Evolutionary conservation across 2,797 vertebrate genomes (phyloP), one percentile per base, ranked within the genome.

Genomic region (Pipistrellus pipistrellus): DNA sequence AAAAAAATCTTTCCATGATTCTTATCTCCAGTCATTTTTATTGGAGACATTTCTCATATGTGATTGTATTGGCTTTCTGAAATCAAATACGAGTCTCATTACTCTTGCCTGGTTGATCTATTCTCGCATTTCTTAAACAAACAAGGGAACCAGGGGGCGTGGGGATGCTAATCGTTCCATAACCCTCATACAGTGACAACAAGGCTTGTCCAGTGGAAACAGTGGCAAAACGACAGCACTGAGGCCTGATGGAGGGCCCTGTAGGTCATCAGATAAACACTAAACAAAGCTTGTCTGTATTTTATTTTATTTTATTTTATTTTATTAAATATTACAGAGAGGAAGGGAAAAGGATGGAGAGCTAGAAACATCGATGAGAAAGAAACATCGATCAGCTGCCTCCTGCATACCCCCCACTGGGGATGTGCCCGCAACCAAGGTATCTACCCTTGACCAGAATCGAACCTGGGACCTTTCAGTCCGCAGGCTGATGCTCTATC

Each of bases 31-130:
- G 38, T 72, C 44, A 81, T 81, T 93, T 92, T 92, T 77, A 59
- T 46, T 66, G 51, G 78, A 95, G 81, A 71, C 3, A 25, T 77
- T 89, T 62, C 89, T 85, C 68, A 88, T 72, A 94, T 95, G 71
- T 80, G 93, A 85, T 88, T 88, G 89, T 89, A 97, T 83, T 59
- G 64, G 32, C 18, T 94, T 93, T 85, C 82, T 77, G 41, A 59
- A 90, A 71, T 96, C 84, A 93, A 32, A 82, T 55, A 12, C 62
- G 72, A 68, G 62, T 41, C 35, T 95, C 81, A 68, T 96, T 93
- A 92, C 85, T 95, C 59, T 75, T 83, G 38, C 84, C 78, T n/a
- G 23, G 69, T 89, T 66, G 73, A 90, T 95, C 92, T 83, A 85
- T 55, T 82, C 64, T 81, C 93, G 18, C 13, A 72, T 73, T 92